Percentiles rank a stretch among this genome's conserved stretches.
phyloP scores from a whole-genome alignment of 1,140 invertebrate species.

The Calliphora vicina region DNA sequence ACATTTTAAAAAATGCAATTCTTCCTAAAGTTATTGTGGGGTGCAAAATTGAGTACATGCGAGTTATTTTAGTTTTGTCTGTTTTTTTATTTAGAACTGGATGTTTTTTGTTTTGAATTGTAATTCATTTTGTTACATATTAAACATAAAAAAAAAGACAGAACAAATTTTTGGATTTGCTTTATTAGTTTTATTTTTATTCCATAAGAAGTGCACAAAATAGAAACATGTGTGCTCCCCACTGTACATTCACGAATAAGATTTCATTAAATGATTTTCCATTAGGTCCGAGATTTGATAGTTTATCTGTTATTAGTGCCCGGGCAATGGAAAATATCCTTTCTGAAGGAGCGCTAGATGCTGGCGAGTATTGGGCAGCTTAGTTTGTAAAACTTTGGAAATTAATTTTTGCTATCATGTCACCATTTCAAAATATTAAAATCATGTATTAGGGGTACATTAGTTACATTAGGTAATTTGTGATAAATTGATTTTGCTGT shows the following conservation, averaged over 20 bases:
- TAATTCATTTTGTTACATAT: too few species aligned
- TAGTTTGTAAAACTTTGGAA: conserved; percentile 13
- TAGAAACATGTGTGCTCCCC: too few species aligned
- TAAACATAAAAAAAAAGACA: too few species aligned
- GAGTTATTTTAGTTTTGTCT: too few species aligned
- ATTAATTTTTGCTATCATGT: not conserved
- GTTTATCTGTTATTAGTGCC: conserved; percentile 3
- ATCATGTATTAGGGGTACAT: not conserved
- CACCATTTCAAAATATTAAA: conserved; percentile 31
- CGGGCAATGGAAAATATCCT: conserved; percentile 17
- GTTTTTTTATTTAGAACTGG: too few species aligned
- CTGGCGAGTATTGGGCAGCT: not conserved
- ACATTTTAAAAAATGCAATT: too few species aligned
- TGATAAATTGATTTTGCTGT: not conserved
- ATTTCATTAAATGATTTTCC: conserved; percentile 31
- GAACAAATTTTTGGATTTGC: too few species aligned
- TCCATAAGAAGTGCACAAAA: too few species aligned
- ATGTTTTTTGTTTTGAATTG: too few species aligned
- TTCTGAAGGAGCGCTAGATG: not conserved
- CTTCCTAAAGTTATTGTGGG: too few species aligned
- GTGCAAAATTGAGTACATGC: too few species aligned
- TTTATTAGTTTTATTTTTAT: too few species aligned
- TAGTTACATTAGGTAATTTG: not conserved
- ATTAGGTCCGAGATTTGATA: not conserved
- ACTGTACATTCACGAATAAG: not conserved